Evolutionary conservation across 2,888 invertebrate species (phyloP), one percentile per base, ranked within the genome.

Genomic region (Pachymerium ferrugineum): DNA sequence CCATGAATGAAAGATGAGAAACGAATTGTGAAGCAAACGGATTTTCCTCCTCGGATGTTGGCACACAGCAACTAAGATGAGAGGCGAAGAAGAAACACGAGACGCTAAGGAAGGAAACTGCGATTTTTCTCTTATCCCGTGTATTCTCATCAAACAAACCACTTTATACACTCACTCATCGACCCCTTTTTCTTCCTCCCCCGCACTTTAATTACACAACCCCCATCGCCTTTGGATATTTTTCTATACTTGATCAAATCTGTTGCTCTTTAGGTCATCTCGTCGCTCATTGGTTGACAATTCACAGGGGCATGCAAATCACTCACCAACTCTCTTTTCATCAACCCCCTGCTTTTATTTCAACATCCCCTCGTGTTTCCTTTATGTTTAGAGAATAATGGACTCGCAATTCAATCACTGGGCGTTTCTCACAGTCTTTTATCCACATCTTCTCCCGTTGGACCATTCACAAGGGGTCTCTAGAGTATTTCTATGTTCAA

Each of bases 401-500:
- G 54, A 54, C 25, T 28, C 1, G 54, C 25, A 54, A 54, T 54
- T 54, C 54, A 54, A 54, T 54, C 54, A 54, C 14, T 12, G 54
- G 38, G 54, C 54, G 54, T 54, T 54, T 54, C 54, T 22, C 54
- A 54, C 54, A 28, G 54, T 54, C 28, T 54, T 54, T 22, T 38
- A n/a, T n/a, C 38, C 38, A 12, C 38, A 38, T n/a, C 8, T 54
- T 54, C 54, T 14, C 54, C 28, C 25, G 22, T 25, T 54, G 54
- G 54, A 54, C 54, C 54, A 54, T 25, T 54, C 54, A 54, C 12
- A 54, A 54, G 28, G 25, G 54, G 54, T 54, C 54, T 54, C 54
- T 22, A 6, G 54, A 22, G 54, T 14, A n/a, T n/a, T n/a, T n/a
- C n/a, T n/a, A n/a, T 22, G 25, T 54, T 3, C 25, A 14, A 54